phyloP scores from a whole-genome alignment of 2,888 invertebrate species.

The Lomographa bimaculata region DNA sequence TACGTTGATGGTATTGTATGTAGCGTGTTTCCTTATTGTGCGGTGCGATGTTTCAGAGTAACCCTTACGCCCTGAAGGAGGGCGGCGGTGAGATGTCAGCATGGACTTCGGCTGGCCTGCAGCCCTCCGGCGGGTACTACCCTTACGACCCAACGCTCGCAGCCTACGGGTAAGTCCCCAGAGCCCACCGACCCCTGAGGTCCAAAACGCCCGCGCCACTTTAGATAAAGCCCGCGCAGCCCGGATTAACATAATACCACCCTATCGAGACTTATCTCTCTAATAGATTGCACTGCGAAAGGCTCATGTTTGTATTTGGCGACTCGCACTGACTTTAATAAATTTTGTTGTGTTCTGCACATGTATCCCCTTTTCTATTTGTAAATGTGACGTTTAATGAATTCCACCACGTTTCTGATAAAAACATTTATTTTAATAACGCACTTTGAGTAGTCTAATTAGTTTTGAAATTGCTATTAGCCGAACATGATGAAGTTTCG shows the following conservation, averaged over 20 bases:
- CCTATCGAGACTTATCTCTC: conserved; percentile 74
- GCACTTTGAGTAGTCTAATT: too few relatives aligned
- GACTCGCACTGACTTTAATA: conserved; percentile 68
- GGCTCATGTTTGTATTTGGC: conserved; percentile 75
- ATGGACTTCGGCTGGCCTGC: conserved; percentile 95
- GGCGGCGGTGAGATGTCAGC: conserved; percentile 94
- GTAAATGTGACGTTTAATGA: conserved; percentile 35
- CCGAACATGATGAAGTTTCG: conserved; percentile 17
- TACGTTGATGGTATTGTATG: conserved; percentile 9
- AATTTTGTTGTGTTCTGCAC: conserved; percentile 65
- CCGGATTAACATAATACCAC: conserved; percentile 76
- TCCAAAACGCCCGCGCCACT: conserved; percentile 65
- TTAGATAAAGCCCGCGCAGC: conserved; percentile 76
- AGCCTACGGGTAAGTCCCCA: conserved; percentile 94
- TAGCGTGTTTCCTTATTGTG: conserved; percentile 41
- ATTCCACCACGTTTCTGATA: conserved; percentile 48
- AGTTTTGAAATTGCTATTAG: conserved; percentile 23
- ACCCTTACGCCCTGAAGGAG: conserved; percentile 94
- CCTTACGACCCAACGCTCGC: conserved; percentile 96
- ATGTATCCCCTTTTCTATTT: conserved; percentile 49
- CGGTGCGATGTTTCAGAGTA: conserved; percentile 88
- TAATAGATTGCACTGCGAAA: conserved; percentile 81
- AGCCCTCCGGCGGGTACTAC: conserved; percentile 96
- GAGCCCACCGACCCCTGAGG: conserved; percentile 60
- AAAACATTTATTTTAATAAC: conserved; percentile 12